phyloP scores from a whole-genome alignment of 1,140 invertebrate genomes.

The Cheumatopsyche charites region DNA sequence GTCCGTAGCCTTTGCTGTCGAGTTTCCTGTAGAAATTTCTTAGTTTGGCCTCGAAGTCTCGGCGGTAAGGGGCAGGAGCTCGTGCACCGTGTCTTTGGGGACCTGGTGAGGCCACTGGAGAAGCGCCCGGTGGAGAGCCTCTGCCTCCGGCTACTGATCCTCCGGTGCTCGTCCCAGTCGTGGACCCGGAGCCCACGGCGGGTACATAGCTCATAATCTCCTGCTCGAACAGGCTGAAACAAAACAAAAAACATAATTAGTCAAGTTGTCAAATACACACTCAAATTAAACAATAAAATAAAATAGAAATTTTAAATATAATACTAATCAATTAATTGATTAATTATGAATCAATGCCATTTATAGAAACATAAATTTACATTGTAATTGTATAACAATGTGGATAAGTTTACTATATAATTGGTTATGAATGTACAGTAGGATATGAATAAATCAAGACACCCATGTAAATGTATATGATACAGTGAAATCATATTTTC shows the following conservation, averaged over 20 bases:
- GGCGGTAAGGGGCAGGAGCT: conserved; percentile 84
- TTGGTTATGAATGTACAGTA: no score
- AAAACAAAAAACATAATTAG: conserved; percentile 13
- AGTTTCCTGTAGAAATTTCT: conserved; percentile 94
- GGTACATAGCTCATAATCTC: conserved; percentile 98
- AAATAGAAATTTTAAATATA: no score
- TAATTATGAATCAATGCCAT: no score
- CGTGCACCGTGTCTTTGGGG: conserved; percentile 75
- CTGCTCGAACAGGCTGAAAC: conserved; percentile 91
- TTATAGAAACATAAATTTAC: no score
- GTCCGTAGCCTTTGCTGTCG: conserved; percentile 95
- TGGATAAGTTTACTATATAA: no score
- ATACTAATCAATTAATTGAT: no score
- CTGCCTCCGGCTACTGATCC: conserved; percentile 45
- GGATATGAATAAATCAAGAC: no score
- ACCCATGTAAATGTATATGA: no score
- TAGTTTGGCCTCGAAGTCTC: conserved; percentile 95
- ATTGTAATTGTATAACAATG: no score
- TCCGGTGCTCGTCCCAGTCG: conserved; percentile 52
- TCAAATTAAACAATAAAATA: neutral
- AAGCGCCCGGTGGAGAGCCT: conserved; percentile 67
- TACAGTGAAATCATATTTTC: no score
- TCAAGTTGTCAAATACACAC: no score
- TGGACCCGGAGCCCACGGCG: conserved; percentile 66
- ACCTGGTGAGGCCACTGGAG: conserved; percentile 80